A percentile compares a stretch with the other conserved stretches of the same genome.
phyloP scores from a whole-genome alignment of 30 jellyfish, hydroid and myxozoan species.

The Hydractinia echinata region DNA sequence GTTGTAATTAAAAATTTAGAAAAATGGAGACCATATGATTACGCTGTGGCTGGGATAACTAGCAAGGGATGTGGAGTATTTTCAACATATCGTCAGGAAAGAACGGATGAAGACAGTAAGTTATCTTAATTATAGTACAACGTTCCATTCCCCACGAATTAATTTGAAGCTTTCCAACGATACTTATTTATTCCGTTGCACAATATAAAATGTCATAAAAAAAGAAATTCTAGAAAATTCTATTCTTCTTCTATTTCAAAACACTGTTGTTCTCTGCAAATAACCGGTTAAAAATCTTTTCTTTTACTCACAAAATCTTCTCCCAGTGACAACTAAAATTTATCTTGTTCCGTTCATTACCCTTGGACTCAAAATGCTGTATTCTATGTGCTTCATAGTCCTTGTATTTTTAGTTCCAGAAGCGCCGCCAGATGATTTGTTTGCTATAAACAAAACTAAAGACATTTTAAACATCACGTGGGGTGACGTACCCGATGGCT shows the following conservation, averaged over 20 bases:
- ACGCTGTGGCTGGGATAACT: neutral
- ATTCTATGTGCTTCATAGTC: neutral
- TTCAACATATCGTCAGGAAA: neutral
- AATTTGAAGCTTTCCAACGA: no score
- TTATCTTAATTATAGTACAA: no score
- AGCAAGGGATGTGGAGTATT: neutral
- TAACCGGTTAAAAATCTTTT: neutral
- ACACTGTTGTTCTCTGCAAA: no score
- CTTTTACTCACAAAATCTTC: neutral
- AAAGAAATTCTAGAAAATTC: no score
- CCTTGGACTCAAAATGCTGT: neutral
- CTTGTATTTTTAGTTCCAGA: neutral
- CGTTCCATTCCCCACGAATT: no score
- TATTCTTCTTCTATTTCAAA: no score
- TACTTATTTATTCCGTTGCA: no score
- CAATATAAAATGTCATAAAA: no score
- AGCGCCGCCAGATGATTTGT: neutral
- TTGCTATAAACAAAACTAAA: neutral
- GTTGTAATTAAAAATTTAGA: neutral
- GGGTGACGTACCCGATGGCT: neutral
- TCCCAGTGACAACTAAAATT: neutral
- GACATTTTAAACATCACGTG: neutral
- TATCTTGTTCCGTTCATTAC: neutral
- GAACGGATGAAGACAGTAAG: slow-evolving; percentile 3
- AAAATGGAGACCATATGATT: neutral